Evolutionary conservation across 2,113 vertebrate species (phyloP), one percentile per base, ranked within the genome.

Genomic region (Maccullochella peelii): DNA sequence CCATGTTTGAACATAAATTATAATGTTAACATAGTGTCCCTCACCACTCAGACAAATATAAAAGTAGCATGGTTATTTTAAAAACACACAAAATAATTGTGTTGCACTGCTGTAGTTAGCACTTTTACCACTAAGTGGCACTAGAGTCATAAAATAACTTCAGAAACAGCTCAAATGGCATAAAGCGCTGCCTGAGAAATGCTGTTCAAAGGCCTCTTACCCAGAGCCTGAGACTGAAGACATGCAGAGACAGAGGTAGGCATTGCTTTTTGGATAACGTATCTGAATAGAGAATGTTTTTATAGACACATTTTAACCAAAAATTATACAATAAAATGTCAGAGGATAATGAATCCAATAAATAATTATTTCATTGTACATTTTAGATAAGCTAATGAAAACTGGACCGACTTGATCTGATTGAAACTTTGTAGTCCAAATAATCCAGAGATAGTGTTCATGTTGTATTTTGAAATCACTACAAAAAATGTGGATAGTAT

Each of bases 121-220:
- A 2, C 6, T 59, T 52, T 50, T 2, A 59, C 70, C 92, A 82
- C 82, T 44, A 76, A 10, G 42, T 58, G 90, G 80, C 65, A 55
- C 55, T 38, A 86, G 20, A 80, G 57, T 70, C 70, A 2, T 16
- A 87, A 8, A 12, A 59, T 40, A 62, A 38, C 18, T 33, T 80
- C 44, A 52, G 30, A 40, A 23, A 18, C 8, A 54, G 5, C 30
- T 36, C 57, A 42, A 33, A 2, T 0, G 6, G 40, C 38, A 14
- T 7, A 47, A 47, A 55, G 40, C 1, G 3, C 5, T n/a, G 21
- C 2, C 21, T 4, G 25, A 7, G 11, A 33, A 25, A 42, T 47
- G 9, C 15, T 52, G 18, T 18, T 11, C 21, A 6, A 61, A 89
- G 85, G 83, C 68, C 67, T 68, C 55, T 40, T 27, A 2, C 52